These are phyloP conservation scores for Gyrodactylus salaris DNA, from an alignment of 1,140 invertebrate species.

Conservation along the genomic window DNA sequence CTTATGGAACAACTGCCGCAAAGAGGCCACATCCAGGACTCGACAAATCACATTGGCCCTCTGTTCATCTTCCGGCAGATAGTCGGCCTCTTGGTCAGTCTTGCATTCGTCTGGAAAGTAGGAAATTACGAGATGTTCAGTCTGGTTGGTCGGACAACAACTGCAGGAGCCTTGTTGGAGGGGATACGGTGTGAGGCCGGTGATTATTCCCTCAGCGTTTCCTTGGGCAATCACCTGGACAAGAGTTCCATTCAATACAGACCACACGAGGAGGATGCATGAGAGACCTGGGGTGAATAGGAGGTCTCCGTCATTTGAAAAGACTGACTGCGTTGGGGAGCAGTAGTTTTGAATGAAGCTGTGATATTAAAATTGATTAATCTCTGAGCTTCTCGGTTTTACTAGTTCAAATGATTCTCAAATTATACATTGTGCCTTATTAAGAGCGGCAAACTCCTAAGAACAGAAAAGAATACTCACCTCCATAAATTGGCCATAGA, in stretches of 20 bases:
- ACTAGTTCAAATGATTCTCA: too few relatives aligned
- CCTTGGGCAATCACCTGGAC: not conserved
- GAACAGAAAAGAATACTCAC: too few relatives aligned
- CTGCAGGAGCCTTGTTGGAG: not conserved
- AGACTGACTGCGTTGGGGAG: not conserved
- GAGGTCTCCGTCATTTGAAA: not conserved
- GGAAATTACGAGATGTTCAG: not conserved
- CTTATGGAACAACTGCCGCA: not conserved
- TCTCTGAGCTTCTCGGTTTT: too few relatives aligned
- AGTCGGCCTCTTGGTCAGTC: not conserved
- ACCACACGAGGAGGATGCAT: not conserved
- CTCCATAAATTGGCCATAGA: not conserved
- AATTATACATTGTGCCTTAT: too few relatives aligned
- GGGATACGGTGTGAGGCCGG: not conserved
- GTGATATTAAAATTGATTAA: too few relatives aligned
- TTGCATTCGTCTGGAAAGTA: not conserved
- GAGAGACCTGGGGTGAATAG: not conserved
- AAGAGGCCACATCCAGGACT: not conserved
- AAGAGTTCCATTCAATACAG: not conserved
- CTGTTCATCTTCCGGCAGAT: not conserved
- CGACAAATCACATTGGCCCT: not conserved
- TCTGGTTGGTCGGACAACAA: too few relatives aligned
- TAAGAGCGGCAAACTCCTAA: too few relatives aligned
- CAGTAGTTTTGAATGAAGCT: not conserved
- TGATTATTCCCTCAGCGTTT: not conserved